Base-by-base conservation (phyloP, 1,140 invertebrate genomes). In the Solen grandis region DNA sequence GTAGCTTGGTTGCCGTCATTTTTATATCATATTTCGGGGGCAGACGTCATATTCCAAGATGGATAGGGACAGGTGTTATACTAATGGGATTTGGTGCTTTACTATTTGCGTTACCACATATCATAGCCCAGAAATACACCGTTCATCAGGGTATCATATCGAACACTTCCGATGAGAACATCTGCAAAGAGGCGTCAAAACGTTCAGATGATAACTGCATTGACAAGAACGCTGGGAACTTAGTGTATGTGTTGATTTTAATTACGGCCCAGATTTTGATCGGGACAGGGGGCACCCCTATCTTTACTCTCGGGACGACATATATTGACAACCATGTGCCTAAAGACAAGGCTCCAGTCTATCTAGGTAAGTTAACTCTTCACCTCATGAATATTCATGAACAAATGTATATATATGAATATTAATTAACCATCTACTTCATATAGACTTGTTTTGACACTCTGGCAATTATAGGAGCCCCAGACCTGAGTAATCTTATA, bases 1-100 rank as follows among this genome's bases (percentile, higher is more conserved):
- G 98, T 0, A 97, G 98, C 91, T 96, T 98, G 69, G 93, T 99
- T 84, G 93, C 99, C 62, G 98, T 97, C 4, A 97, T 99, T 88
- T 98, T 99, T 92, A 97, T 99, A 73, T 97, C 96, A 87, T 99
- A 99, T 90, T 97, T 97, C 89, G 97, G 97, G 1, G 97, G 97
- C 1, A 95, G 97, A 62, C 97, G 97, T 1, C 97, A 99, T 92
- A 94, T 98, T 81, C 98, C 98, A n/a, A 95, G 96, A 87, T 99
- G 97, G 97, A 98, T 99, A 72, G 97, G 97, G 16, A 96, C 95
- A 93, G 97, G 97, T 80, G 98, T 98, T 95, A 57, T 91, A 13
- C 74, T 98, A 46, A 97, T 98, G 91, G 96, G 96, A 1, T 93
- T 96, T 16, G 96, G 96, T 14, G 95, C 97, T 35, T 95, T 98